phyloP scores from a whole-genome alignment of 2,797 vertebrate species.

The Myripristis jacobus region DNA sequence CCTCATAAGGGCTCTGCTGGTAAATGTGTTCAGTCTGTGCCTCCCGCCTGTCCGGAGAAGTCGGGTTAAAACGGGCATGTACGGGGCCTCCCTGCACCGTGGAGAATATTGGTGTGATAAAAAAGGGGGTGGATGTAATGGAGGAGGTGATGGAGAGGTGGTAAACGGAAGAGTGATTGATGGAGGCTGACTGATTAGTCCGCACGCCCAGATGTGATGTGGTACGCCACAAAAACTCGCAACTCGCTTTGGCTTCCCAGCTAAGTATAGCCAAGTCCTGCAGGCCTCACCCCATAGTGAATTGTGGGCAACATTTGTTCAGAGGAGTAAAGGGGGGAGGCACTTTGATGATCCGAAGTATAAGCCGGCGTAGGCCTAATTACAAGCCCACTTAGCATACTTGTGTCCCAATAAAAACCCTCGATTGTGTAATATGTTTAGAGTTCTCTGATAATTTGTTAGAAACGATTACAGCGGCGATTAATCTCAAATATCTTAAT shows the following conservation, averaged over 20 bases:
- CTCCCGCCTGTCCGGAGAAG: conserved; percentile 75
- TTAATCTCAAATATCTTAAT: conserved; percentile 28
- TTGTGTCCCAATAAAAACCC: conserved; percentile 47
- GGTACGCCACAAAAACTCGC: conserved; percentile 74
- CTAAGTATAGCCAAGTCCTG: conserved; percentile 57
- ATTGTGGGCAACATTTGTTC: conserved; percentile 39
- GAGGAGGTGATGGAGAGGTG: conserved; percentile 76
- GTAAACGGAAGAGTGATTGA: conserved; percentile 76
- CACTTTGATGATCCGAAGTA: conserved; percentile 48
- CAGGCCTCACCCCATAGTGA: conserved; percentile 71
- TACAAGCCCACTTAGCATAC: conserved; percentile 56
- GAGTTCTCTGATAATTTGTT: conserved; percentile 45
- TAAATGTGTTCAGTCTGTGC: conserved; percentile 96
- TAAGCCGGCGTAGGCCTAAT: conserved; percentile 50
- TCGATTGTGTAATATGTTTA: conserved; percentile 29
- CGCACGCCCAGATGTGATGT: conserved; percentile 76
- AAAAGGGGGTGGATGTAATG: conserved; percentile 56
- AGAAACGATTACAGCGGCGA: conserved; percentile 39
- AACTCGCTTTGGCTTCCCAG: conserved; percentile 63
- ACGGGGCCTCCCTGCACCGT: conserved; percentile 45
- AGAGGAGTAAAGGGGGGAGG: conserved; percentile 8
- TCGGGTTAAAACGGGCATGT: conserved; percentile 59
- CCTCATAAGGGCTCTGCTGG: conserved; percentile 96
- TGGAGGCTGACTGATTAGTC: conserved; percentile 76
- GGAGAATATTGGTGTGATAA: conserved; percentile 54